Conservation (phyloP, 1,140 invertebrate species). For the Wasmannia auropunctata region DNA sequence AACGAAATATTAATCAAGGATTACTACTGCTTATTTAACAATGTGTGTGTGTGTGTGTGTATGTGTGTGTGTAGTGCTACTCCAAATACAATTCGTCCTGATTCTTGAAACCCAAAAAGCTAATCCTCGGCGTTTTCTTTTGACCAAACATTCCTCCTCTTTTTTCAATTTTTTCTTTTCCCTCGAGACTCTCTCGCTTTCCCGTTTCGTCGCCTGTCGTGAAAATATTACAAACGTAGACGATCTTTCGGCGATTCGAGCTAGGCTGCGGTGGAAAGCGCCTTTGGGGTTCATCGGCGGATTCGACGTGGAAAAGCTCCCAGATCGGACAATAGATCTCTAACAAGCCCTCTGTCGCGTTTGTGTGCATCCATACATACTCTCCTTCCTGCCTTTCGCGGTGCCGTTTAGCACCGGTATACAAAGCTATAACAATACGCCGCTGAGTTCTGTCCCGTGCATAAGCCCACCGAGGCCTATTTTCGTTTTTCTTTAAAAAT, state of each 20-base stretch:
- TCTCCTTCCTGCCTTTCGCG: slow-evolving; percentile 24
- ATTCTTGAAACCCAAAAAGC: slow-evolving; percentile 70
- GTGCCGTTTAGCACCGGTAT: slow-evolving; percentile 81
- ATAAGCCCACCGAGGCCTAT: slow-evolving; percentile 45
- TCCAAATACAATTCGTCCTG: slow-evolving; percentile 75
- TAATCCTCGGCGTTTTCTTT: slow-evolving; percentile 74
- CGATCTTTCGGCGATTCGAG: slow-evolving; percentile 36
- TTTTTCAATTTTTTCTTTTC: not conserved
- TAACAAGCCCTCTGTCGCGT: slow-evolving; percentile 81
- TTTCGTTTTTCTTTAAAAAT: slow-evolving; percentile 45
- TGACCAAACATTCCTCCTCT: slow-evolving; percentile 31
- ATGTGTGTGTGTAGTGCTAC: slow-evolving; percentile 37
- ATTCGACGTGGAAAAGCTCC: slow-evolving; percentile 70
- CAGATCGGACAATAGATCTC: slow-evolving; percentile 75
- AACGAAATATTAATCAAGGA: no score
- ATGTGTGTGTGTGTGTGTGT: slow-evolving; percentile 5
- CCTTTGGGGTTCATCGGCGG: slow-evolving; percentile 52
- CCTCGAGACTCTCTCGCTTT: not conserved
- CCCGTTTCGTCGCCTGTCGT: slow-evolving; percentile 3
- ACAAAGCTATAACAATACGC: slow-evolving; percentile 74
- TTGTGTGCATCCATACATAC: not conserved
- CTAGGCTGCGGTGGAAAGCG: slow-evolving; percentile 50
- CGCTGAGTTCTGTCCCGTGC: slow-evolving; percentile 65
- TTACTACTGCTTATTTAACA: no score
- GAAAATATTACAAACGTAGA: slow-evolving; percentile 38